These are phyloP conservation scores for Petromus typicus DNA, from an alignment of 2,113 vertebrate genomes.

Conservation along the genomic window DNA sequence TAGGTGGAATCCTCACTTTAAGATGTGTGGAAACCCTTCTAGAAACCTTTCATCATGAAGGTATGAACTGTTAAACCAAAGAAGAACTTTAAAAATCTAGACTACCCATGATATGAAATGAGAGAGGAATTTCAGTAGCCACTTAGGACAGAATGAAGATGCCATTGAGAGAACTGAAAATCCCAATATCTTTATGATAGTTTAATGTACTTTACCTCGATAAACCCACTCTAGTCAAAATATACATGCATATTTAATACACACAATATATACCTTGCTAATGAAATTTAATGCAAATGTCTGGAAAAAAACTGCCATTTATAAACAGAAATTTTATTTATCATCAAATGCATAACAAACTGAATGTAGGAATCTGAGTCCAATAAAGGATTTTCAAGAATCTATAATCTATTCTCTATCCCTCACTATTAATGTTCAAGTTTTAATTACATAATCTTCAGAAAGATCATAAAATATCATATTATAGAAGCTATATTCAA, in stretches of 20 bases:
- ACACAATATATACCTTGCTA: background rate
- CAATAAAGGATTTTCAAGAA: background rate
- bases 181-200: background rate
- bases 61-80: background rate
- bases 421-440: background rate
- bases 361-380: background rate
- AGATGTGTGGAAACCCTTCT: background rate
- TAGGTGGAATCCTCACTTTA: background rate
- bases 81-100: background rate
- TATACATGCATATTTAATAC: too few species aligned
- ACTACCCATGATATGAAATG: background rate
- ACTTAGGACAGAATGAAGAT: background rate
- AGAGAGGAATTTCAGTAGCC: background rate
- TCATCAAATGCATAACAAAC: background rate
- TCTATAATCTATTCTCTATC: background rate
- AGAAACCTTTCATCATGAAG: background rate
- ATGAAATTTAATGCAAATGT: background rate
- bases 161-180: background rate
- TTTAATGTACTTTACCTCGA: background rate
- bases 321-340: background rate
- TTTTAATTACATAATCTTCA: background rate
- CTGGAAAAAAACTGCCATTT: background rate
- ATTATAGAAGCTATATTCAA: background rate
- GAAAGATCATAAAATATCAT: background rate
- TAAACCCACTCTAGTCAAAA: background rate